Evolutionary conservation across 2,113 vertebrate species (phyloP).

Genomic region (Mobula birostris): DNA sequence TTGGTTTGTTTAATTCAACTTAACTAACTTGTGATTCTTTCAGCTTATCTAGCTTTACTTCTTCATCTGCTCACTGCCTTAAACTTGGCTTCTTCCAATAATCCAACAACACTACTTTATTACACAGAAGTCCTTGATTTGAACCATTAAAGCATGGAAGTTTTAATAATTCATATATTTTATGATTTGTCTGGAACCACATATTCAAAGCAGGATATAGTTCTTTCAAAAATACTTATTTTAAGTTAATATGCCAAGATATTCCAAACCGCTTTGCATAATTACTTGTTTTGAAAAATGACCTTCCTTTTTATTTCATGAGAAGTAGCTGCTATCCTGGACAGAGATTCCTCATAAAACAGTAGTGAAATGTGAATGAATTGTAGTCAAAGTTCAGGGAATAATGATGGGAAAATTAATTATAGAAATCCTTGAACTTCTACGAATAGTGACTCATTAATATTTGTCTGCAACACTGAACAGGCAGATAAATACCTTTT

Average conservation of each 20-base stretch:
- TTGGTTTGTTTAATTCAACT: not conserved
- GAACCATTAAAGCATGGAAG: not conserved
- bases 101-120: not conserved
- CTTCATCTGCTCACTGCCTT: not conserved
- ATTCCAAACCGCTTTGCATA: not conserved
- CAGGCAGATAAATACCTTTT: not conserved
- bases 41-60: slow-evolving; percentile 1
- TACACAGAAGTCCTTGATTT: not conserved
- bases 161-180: not conserved
- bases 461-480: not conserved
- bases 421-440: not conserved
- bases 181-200: not conserved
- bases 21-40: not conserved
- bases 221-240: not conserved
- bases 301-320: not conserved
- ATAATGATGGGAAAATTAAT: not conserved
- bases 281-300: not conserved
- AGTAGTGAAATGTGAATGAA: not conserved
- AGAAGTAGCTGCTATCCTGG: not conserved
- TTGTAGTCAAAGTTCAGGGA: not conserved
- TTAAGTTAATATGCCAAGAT: not conserved
- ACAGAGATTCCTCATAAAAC: not conserved
- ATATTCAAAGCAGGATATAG: not conserved
- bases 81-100: not conserved
- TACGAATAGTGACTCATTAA: not conserved